phyloP scores from a whole-genome alignment of 2,113 vertebrate genomes.

The Ranitomeya imitator region DNA sequence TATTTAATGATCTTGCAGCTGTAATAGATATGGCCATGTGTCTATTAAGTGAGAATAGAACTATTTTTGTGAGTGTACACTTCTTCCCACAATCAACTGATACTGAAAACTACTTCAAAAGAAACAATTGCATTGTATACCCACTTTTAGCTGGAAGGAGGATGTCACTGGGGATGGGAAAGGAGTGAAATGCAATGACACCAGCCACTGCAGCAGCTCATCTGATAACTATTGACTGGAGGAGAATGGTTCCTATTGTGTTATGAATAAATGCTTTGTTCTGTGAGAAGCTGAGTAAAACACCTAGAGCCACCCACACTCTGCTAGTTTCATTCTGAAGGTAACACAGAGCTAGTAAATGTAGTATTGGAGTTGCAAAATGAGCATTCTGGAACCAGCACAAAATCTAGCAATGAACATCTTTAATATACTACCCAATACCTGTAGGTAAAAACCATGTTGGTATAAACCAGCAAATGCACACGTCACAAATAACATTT shows the following conservation, averaged over 20 bases:
- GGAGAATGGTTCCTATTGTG: slow-evolving; percentile 41
- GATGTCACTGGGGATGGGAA: slow-evolving; percentile 48
- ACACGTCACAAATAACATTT: too few relatives aligned
- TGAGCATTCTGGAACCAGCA: too few relatives aligned
- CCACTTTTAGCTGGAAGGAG: slow-evolving; percentile 34
- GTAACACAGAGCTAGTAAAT: neutral
- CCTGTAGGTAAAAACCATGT: too few relatives aligned
- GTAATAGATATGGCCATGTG: neutral
- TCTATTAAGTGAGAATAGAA: neutral
- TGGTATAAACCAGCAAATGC: too few relatives aligned
- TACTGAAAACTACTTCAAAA: slow-evolving; percentile 53
- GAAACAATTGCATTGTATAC: slow-evolving; percentile 27
- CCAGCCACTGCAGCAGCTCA: slow-evolving; percentile 28
- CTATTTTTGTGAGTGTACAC: neutral
- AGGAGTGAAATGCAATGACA: slow-evolving; percentile 37
- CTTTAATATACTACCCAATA: too few relatives aligned
- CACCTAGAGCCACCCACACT: slow-evolving; percentile 52
- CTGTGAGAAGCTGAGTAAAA: neutral
- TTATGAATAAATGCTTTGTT: slow-evolving; percentile 49
- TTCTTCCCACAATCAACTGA: slow-evolving; percentile 50
- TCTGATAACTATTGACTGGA: slow-evolving; percentile 36
- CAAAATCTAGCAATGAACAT: too few relatives aligned
- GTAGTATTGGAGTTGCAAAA: neutral
- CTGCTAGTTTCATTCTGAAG: neutral
- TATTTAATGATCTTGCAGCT: neutral